phyloP scores from a whole-genome alignment of 1,140 invertebrate species.

The Drosophila rufa region DNA sequence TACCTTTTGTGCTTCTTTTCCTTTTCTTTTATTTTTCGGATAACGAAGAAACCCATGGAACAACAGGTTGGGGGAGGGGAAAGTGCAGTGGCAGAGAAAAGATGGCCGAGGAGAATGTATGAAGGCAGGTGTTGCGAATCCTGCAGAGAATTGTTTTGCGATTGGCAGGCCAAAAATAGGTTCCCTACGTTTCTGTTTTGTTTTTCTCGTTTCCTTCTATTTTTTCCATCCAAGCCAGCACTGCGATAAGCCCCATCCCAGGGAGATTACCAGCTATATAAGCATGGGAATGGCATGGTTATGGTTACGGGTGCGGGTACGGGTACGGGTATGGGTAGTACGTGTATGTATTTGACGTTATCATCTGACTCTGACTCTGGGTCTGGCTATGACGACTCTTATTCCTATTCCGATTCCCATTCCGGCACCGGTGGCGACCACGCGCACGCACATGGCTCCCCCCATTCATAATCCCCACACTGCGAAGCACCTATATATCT shows the following conservation, averaged over 20 bases:
- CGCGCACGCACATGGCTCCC: slow-evolving; percentile 44
- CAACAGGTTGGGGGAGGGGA: slow-evolving; percentile 59
- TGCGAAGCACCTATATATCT: slow-evolving; percentile 15
- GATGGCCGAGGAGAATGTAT: slow-evolving; percentile 1
- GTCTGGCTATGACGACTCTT: slow-evolving; percentile 26
- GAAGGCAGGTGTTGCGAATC: slow-evolving; percentile 41
- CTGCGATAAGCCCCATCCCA: slow-evolving; percentile 41
- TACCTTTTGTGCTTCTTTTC: slow-evolving; percentile 22
- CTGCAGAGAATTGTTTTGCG: slow-evolving; percentile 45
- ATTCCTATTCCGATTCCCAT: slow-evolving; percentile 8
- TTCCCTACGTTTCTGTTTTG: slow-evolving; percentile 2
- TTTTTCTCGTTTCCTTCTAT: slow-evolving; percentile 14
- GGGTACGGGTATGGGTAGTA: background rate
- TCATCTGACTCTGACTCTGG: slow-evolving; percentile 38
- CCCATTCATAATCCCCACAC: slow-evolving; percentile 39
- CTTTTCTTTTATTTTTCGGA: slow-evolving; percentile 5
- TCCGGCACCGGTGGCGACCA: slow-evolving; percentile 6
- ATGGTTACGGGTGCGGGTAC: slow-evolving; percentile 11
- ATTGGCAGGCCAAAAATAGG: slow-evolving; percentile 44
- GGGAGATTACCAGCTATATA: slow-evolving; percentile 28
- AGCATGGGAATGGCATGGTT: background rate
- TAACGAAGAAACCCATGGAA: slow-evolving; percentile 18
- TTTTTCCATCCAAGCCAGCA: background rate
- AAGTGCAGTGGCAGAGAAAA: slow-evolving; percentile 33
- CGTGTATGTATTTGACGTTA: slow-evolving; percentile 49